phyloP scores from a whole-genome alignment of 2,888 invertebrate species.

The Microctonus hyperodae region DNA sequence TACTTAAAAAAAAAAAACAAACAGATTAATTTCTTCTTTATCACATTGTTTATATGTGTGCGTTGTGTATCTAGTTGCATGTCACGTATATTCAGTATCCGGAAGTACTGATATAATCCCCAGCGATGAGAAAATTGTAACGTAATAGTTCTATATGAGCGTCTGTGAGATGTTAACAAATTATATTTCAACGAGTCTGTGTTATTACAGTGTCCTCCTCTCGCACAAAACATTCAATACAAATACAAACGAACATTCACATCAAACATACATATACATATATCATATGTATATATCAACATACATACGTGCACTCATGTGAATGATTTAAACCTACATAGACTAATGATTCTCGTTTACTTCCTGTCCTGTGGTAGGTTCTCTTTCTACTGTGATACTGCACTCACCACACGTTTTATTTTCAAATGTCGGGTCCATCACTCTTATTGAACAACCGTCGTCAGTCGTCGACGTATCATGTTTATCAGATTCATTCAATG shows the following conservation, averaged over 20 bases:
- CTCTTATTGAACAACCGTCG: constrained; percentile 35
- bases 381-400: constrained; percentile 47
- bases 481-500: constrained; percentile 18
- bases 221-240: constrained; percentile 3
- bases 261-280: not conserved
- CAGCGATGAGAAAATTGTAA: constrained; percentile 24
- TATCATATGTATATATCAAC: not conserved
- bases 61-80: constrained; percentile 12
- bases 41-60: constrained; percentile 22
- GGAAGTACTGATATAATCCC: constrained; percentile 24
- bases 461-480: constrained; percentile 29
- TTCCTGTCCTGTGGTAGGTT: constrained; percentile 35
- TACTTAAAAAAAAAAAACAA: not conserved
- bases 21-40: constrained; percentile 12
- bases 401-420: constrained; percentile 33
- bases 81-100: constrained; percentile 20
- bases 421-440: constrained; percentile 20
- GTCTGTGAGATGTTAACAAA: constrained; percentile 14
- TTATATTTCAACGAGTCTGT: constrained; percentile 6
- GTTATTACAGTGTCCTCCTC: constrained; percentile 1
- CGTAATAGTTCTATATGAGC: constrained; percentile 19
- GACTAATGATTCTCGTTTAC: constrained; percentile 31
- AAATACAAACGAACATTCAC: not conserved
- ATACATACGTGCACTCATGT: not conserved
- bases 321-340: constrained; percentile 13